A percentile compares a stretch with the other conserved stretches of the same genome.
Conservation (phyloP, 2,888 invertebrate species). For the Rhagophthalmus giganteus region DNA sequence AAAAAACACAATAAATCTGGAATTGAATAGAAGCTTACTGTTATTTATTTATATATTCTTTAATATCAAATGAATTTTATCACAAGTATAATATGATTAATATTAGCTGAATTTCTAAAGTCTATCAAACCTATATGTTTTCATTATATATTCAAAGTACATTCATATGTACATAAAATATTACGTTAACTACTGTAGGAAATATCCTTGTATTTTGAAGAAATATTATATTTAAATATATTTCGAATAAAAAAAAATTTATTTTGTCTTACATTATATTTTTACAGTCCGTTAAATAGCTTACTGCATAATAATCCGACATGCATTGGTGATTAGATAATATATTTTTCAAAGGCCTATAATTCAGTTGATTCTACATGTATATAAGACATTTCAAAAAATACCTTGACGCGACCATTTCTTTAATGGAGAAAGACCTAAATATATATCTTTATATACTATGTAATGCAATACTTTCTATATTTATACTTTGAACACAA, state of each 20-base stretch:
- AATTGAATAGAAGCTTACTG: no score
- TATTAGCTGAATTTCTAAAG: no score
- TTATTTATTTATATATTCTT: no score
- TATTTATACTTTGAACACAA: constrained; percentile 39
- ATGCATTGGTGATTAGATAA: constrained; percentile 3
- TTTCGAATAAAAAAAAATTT: neutral
- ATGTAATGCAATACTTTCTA: constrained; percentile 21
- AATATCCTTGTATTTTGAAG: no score
- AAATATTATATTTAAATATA: neutral
- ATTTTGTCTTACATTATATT: no score
- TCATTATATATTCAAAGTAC: no score
- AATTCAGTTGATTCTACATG: no score
- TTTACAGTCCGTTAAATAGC: no score
- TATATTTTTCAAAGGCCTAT: constrained; percentile 1
- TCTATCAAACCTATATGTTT: no score
- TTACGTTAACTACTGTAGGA: no score
- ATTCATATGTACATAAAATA: no score
- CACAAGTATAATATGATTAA: constrained; percentile 18
- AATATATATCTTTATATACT: constrained; percentile 5
- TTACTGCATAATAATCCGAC: no score
- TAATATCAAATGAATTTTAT: constrained; percentile 22
- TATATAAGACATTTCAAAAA: constrained; percentile 45
- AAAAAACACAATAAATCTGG: neutral
- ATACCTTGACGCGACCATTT: constrained; percentile 36
- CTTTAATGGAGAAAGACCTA: constrained; percentile 21